Evolutionary conservation across 2,888 invertebrate species (phyloP).

Genomic region (Micropterix aruncella): DNA sequence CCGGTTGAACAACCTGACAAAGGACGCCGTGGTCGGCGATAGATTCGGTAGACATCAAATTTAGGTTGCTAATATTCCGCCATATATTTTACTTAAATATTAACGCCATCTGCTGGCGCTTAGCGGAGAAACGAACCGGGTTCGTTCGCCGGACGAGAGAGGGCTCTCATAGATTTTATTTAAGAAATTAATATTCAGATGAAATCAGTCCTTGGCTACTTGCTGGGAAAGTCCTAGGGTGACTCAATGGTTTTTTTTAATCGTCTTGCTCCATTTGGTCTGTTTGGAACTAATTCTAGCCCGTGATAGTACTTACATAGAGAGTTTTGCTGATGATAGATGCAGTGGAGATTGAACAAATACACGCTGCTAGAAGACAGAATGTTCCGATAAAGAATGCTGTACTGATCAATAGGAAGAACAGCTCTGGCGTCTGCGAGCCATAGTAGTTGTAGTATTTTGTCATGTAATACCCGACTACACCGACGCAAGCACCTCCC

Average conservation of each 20-base stretch:
- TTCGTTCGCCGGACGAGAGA: no score
- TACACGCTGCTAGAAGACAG: conserved; percentile 55
- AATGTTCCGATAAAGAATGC: conserved; percentile 71
- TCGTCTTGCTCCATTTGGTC: conserved; percentile 1
- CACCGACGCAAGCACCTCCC: conserved; percentile 59
- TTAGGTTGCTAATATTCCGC: conserved; percentile 3
- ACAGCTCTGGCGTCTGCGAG: conserved; percentile 40
- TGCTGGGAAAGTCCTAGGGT: no score
- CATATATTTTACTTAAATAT: no score
- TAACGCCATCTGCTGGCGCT: no score
- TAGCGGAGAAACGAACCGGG: no score
- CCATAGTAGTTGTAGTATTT: conserved; percentile 19
- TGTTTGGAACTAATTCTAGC: conserved; percentile 5
- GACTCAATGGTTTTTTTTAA: conserved; percentile 4
- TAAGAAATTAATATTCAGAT: no score
- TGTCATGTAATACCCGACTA: conserved; percentile 45
- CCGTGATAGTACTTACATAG: conserved; percentile 49
- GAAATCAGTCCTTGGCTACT: no score
- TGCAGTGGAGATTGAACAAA: conserved; percentile 70
- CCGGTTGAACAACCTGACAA: no score
- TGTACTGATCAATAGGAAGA: conserved; percentile 59
- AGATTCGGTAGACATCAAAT: no score
- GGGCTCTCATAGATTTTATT: no score
- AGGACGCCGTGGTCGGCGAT: no score
- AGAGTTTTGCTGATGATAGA: conserved; percentile 71